Evolutionary conservation across 2,113 vertebrate species (phyloP), one percentile per base, ranked within the genome.

Genomic region (Paratilapia polleni): DNA sequence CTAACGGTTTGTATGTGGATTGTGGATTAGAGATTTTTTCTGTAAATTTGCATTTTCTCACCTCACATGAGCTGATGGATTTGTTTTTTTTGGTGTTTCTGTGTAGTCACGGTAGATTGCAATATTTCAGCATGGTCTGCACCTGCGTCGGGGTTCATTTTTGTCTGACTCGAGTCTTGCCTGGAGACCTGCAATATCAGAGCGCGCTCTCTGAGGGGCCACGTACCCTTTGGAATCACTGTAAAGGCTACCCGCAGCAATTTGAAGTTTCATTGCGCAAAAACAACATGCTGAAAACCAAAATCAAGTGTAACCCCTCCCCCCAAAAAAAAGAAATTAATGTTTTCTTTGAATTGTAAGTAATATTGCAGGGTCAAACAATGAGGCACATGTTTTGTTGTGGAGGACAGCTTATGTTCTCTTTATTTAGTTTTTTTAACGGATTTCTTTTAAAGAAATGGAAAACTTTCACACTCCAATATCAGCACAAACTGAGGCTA

Each of bases 401-500:
- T 57, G n/a, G 28, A 58, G 56, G 52, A 70, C 64, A 63, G 63
- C 56, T 80, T 60, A 57, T 86, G 73, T 75, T 38, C 20, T 43
- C 2, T 75, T 43, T 20, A 57, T 41, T 49, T 22, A 9, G 52
- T 28, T 81, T 80, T 70, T 52, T 34, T 57, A 1, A 28, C 49
- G 70, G 4, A 62, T 76, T 80, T 20, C 20, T 66, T 54, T 13
- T 0, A 83, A 86, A 81, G 66, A 84, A 80, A 83, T 77, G 84
- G 78, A 66, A 57, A 85, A 82, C 62, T 41, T 87, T 87, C 49
- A 82, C 89, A 91, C 63, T 74, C 22, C 24, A 41, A 88, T 77
- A 87, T 91, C 87, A 91, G 92, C 94, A 93, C 89, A 94, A 94
- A 78, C 34, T n/a, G 85, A 92, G 89, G 76, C 73, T 78, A 78